Conservation (phyloP, 2,797 vertebrate genomes). For the Xerus rutilus region DNA sequence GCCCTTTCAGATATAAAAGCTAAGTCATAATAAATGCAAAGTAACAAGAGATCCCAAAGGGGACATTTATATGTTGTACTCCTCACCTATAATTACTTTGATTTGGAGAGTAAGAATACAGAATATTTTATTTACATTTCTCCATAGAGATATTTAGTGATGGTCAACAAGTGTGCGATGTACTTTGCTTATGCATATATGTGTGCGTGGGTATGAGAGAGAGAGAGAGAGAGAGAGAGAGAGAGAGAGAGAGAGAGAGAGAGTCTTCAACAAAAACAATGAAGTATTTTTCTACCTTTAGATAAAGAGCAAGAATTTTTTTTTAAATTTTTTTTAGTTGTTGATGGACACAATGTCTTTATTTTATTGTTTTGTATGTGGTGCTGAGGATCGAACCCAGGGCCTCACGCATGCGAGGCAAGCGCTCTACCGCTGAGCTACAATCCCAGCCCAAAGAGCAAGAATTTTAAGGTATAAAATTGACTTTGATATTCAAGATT, state of each 20-base stretch:
- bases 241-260: background rate
- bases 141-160: background rate
- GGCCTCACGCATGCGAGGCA: too few relatives aligned
- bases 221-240: background rate
- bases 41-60: background rate
- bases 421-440: too few relatives aligned
- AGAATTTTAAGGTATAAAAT: background rate
- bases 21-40: background rate
- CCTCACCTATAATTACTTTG: background rate
- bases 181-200: too few relatives aligned
- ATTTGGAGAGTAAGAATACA: background rate
- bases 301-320: background rate
- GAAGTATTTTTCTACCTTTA: too few relatives aligned
- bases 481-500: background rate
- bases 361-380: too few relatives aligned
- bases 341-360: too few relatives aligned
- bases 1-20: background rate
- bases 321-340: too few relatives aligned
- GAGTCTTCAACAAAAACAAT: too few relatives aligned
- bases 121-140: constrained; percentile 41
- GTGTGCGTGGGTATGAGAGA: background rate
- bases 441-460: too few relatives aligned
- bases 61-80: background rate
- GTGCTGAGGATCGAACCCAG: too few relatives aligned
- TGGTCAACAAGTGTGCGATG: background rate